Percentiles rank a stretch among this genome's conserved stretches.
These are phyloP conservation scores for Etheostoma perlongum DNA, from an alignment of 2,797 vertebrate genomes.

Conservation along the genomic window DNA sequence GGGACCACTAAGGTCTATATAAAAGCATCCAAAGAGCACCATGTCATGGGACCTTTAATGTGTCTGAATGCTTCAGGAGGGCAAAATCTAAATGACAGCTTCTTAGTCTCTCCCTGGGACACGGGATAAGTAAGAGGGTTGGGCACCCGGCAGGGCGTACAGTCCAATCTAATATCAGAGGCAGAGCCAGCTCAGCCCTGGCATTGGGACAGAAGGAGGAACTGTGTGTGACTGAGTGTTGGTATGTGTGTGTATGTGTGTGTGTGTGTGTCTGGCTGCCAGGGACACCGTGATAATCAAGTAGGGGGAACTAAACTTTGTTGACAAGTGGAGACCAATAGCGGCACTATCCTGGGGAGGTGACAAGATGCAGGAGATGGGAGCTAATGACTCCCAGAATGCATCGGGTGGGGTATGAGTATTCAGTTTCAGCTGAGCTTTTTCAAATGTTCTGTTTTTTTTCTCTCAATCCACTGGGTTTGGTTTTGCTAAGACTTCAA, in stretches of 20 bases:
- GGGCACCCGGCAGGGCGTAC: neutral
- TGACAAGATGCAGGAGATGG: neutral
- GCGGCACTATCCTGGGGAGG: constrained; percentile 5
- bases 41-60: too few species aligned
- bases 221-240: constrained; percentile 9
- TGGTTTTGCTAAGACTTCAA: neutral
- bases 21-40: too few species aligned
- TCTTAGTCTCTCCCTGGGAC: constrained; percentile 10
- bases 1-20: too few species aligned
- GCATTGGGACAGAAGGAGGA: constrained; percentile 9
- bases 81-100: constrained; percentile 16
- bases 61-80: constrained; percentile 4
- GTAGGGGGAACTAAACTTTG: constrained; percentile 5
- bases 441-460: constrained; percentile 21
- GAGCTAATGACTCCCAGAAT: constrained; percentile 25
- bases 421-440: constrained; percentile 12
- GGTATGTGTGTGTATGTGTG: constrained; percentile 12
- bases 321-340: constrained; percentile 46
- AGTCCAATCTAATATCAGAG: constrained; percentile 29
- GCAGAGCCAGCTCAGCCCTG: constrained; percentile 31
- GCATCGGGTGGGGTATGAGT: neutral
- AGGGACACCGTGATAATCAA: constrained; percentile 31
- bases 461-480: neutral
- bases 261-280: constrained; percentile 24
- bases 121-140: constrained; percentile 20